These are phyloP conservation scores for Oreochromis tanganicae DNA, from an alignment of 2,113 vertebrate species.

Conservation along the genomic window DNA sequence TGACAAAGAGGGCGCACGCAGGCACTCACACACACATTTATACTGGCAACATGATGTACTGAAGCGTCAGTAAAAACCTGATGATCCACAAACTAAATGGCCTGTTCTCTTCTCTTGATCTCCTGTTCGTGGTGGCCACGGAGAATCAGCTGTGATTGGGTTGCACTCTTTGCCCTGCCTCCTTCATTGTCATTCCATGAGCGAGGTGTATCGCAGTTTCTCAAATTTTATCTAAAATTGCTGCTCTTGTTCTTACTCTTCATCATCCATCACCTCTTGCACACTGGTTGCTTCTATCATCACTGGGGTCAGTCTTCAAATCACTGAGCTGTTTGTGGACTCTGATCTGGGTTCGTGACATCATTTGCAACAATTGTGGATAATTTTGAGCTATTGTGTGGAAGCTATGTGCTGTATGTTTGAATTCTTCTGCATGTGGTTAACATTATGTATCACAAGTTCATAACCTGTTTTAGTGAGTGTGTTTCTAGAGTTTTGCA, in stretches of 20 bases:
- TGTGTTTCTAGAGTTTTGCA: background rate
- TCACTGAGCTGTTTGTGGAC: background rate
- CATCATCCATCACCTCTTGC: background rate
- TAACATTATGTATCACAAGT: background rate
- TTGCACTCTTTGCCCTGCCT: background rate
- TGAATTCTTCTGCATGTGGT: background rate
- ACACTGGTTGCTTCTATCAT: background rate
- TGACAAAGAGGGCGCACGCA: background rate
- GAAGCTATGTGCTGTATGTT: background rate
- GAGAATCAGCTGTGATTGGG: background rate
- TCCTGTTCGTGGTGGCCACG: background rate
- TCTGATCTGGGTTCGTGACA: background rate
- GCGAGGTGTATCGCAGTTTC: background rate
- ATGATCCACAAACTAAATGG: background rate
- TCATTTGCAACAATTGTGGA: background rate
- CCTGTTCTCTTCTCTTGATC: background rate
- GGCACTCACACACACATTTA: background rate
- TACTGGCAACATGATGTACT: background rate
- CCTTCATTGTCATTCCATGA: background rate
- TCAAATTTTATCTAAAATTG: background rate
- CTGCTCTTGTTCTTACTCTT: background rate
- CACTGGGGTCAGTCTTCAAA: background rate
- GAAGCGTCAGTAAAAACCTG: background rate
- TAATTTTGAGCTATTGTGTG: background rate
- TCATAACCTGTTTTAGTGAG: background rate